Percentiles rank a stretch among this genome's conserved stretches.
phyloP scores from a whole-genome alignment of 2,888 invertebrate species.

The Tineola bisselliella region DNA sequence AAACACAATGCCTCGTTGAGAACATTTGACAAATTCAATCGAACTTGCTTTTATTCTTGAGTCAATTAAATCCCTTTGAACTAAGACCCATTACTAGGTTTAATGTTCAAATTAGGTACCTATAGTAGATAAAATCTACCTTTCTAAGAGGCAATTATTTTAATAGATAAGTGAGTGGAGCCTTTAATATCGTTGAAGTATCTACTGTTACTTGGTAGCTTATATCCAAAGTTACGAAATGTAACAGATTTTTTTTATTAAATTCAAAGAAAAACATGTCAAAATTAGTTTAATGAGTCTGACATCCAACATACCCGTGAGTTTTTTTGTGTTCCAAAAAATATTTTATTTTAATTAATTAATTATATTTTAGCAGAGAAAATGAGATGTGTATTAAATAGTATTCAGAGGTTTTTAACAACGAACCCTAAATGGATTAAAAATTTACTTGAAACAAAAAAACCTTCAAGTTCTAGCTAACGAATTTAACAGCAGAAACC shows the following conservation, averaged over 20 bases:
- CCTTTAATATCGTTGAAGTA: too few relatives aligned
- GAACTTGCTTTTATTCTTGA: conserved; percentile 7
- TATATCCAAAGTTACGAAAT: too few relatives aligned
- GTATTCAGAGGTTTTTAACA: background rate
- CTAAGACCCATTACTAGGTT: conserved; percentile 2
- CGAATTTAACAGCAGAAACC: background rate
- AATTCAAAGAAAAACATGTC: too few relatives aligned
- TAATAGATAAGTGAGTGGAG: background rate
- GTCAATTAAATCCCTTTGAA: conserved; percentile 7
- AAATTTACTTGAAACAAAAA: background rate
- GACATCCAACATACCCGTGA: too few relatives aligned
- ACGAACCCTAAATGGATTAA: background rate
- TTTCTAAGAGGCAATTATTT: background rate
- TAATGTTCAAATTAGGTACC: background rate
- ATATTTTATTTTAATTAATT: too few relatives aligned
- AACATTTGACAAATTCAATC: conserved; percentile 16
- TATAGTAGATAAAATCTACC: background rate
- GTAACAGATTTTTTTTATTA: too few relatives aligned
- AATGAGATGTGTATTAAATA: background rate
- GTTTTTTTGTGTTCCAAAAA: too few relatives aligned
- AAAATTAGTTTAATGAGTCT: too few relatives aligned
- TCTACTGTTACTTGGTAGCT: too few relatives aligned
- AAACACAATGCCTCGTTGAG: conserved; percentile 18
- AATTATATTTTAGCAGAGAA: background rate
- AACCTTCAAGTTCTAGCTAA: background rate